Base-by-base conservation (phyloP, 2,797 vertebrate genomes). In the Vultur gryphus region DNA sequence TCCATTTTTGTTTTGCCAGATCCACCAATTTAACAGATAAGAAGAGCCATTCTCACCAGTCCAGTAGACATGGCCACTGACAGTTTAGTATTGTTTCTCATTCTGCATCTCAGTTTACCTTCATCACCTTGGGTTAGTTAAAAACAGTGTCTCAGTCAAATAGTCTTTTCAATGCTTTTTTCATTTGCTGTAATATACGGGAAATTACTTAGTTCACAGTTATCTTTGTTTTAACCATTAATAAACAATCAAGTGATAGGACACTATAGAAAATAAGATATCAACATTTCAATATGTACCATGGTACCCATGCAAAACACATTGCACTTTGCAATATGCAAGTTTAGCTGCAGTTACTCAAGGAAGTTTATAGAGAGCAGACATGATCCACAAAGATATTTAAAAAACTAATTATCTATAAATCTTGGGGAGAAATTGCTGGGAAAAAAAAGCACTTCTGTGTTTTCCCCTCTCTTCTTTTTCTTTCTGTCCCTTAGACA, bases 21-120 rank as follows among this genome's bases (percentile, higher is more conserved):
- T 93, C 94, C 96, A 96, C 91, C 67, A 94, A 52, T 97, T 90
- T 65, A 80, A 85, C 66, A 93, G 80, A 84, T 95, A 83, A 65
- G 83, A 95, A 90, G 78, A 90, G 88, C 86, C 64, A 20, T 67
- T 84, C 66, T 66, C 57, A 79, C 73, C 70, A 67, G 61, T 71
- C 37, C 25, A 52, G 14, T 1, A 93, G 72, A n/a, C 19, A 3
- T 4, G 3, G 31, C 41, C 69, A 28, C 55, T 61, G 57, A 19
- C 12, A 79, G 65, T 31, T 76, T 8, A 13, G 17, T 55, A 17
- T 10, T 89, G 21, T 55, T 93, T 41, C 54, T 86, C 41, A 41
- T 78, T 66, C 44, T 29, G 79, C 73, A 61, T 78, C 14, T 39
- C n/a, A 28, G n/a, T 67, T 77, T 58, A 44, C 41, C 55, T 51